A percentile compares a stretch with the other conserved stretches of the same genome.
Evolutionary conservation across 2,113 vertebrate species (phyloP).

Genomic region (Felis chaus): DNA sequence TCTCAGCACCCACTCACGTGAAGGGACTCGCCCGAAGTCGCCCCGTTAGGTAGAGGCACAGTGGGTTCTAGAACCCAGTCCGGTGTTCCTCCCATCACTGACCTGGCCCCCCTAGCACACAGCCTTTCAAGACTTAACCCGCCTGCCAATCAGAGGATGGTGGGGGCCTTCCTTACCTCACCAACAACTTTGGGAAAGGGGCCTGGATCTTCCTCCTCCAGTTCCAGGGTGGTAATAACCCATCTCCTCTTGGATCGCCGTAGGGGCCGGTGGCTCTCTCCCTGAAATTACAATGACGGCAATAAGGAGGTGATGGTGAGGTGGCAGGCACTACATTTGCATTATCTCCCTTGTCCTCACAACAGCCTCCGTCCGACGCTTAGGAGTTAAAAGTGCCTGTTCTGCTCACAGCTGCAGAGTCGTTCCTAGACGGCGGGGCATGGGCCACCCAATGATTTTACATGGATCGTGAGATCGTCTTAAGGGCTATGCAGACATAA

Average conservation of each 20-base stretch:
- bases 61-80: neutral
- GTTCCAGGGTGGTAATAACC: slow-evolving; percentile 87
- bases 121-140: neutral
- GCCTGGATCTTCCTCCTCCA: slow-evolving; percentile 86
- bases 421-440: neutral
- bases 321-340: rapidly evolving
- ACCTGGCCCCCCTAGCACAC: rapidly evolving
- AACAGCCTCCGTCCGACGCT: neutral
- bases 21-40: neutral
- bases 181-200: slow-evolving; percentile 84
- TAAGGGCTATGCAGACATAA: neutral
- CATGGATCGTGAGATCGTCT: neutral
- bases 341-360: neutral
- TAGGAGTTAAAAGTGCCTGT: neutral
- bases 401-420: too few species aligned
- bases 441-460: rapidly evolving
- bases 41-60: rapidly evolving
- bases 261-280: slow-evolving; percentile 59
- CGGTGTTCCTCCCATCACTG: rapidly evolving
- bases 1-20: neutral
- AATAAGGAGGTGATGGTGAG: rapidly evolving
- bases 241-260: slow-evolving; percentile 87
- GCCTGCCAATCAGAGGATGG: too few species aligned
- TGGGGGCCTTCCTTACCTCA: slow-evolving; percentile 71
- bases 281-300: neutral